A percentile compares a stretch with the other conserved stretches of the same genome.
phyloP scores from a whole-genome alignment of 1,140 invertebrate genomes.

The Psix sp. region DNA sequence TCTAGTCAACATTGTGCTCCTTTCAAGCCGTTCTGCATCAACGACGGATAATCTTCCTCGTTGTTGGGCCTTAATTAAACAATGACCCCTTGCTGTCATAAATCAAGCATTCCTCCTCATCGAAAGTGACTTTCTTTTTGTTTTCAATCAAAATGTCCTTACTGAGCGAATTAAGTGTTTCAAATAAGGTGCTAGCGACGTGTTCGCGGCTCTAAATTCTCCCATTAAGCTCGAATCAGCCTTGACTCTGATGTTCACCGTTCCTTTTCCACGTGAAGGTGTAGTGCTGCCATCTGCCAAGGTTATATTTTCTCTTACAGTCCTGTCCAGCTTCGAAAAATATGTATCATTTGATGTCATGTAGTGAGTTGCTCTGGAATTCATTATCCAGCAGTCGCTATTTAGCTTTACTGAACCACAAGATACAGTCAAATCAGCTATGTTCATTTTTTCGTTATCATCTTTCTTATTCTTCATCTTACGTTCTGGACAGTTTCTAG shows the following conservation, averaged over 20 bases:
- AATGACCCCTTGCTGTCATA: background rate
- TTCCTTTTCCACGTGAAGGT: constrained; percentile 10
- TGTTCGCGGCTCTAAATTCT: constrained; percentile 14
- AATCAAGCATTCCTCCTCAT: constrained; percentile 19
- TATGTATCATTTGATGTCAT: constrained; percentile 13
- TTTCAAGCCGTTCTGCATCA: constrained; percentile 6
- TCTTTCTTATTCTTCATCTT: constrained; percentile 4
- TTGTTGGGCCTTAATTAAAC: constrained; percentile 1
- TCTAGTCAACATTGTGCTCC: constrained; percentile 2
- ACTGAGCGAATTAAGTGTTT: constrained; percentile 24
- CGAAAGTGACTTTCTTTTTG: constrained; percentile 11
- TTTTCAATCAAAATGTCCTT: constrained; percentile 8
- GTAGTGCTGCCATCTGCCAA: constrained; percentile 9
- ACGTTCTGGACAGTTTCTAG: background rate
- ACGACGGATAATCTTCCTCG: constrained; percentile 13
- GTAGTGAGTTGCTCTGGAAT: constrained; percentile 20
- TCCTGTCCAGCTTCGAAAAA: constrained; percentile 3
- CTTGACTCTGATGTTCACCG: constrained; percentile 10
- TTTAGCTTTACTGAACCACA: constrained; percentile 2
- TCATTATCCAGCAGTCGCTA: constrained; percentile 5
- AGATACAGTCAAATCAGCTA: constrained; percentile 4
- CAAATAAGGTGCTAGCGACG: constrained; percentile 12
- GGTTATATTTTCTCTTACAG: background rate
- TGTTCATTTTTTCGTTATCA: background rate
- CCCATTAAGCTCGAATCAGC: background rate